Evolutionary conservation across 2,113 vertebrate genomes (phyloP), one percentile per base, ranked within the genome.

Genomic region (Toxotes jaculatrix): DNA sequence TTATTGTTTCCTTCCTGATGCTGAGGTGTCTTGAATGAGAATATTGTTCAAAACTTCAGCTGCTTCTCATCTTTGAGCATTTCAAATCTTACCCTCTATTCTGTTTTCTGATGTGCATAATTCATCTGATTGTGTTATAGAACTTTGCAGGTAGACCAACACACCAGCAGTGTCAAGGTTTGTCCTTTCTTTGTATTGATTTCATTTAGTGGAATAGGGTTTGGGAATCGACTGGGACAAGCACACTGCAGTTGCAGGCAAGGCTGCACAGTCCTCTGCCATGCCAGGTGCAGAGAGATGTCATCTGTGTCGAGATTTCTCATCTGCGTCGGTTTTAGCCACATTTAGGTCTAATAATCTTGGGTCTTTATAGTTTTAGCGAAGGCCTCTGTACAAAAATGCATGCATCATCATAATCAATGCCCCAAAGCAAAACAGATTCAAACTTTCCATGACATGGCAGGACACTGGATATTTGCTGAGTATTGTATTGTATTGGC

Each of bases 1-100:
- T 79, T 82, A 74, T 76, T 80, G 21, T 59, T 74, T 88, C 79
- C 80, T 88, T 88, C 79, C 87, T 65, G 59, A 38, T 42, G 76
- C 7, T 61, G 57, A 72, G 38, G 34, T 51, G 57, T 83, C 72
- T 51, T 77, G 80, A 85, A 85, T 82, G 59, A 60, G 4, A 88
- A 87, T 84, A 10, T 36, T 72, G 51, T 80, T 77, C 34, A 23
- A 5, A 74, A 7, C 11, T 67, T 63, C 40, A 57, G 40, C 66
- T 38, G 82, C 17, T 79, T 57, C 59, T 74, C 67, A 49, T 72
- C 19, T 80, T 63, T 80, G 9, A 80, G 62, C 5, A 5, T 74
- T 80, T 65, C 23, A 51, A 62, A 12, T 47, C 16, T 74, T n/a
- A 43, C 11, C 56, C 31, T 79, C 23, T 36, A 9, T 45, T 65